Evolutionary conservation across 2,797 vertebrate species (phyloP).

Genomic region (Chlorospingus flavigularis): DNA sequence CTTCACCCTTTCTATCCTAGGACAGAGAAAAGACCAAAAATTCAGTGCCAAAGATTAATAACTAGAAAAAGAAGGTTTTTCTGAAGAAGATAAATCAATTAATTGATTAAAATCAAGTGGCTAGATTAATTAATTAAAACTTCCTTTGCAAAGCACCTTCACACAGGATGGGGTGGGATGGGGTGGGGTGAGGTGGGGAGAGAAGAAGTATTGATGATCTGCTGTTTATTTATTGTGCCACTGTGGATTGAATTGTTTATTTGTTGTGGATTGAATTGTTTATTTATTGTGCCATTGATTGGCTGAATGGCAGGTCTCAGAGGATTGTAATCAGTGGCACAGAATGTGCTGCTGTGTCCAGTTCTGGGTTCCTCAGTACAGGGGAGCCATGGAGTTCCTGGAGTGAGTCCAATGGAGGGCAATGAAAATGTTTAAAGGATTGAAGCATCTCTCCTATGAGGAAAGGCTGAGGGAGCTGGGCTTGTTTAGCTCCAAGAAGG

Average conservation of each 20-base stretch:
- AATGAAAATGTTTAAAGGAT: background rate
- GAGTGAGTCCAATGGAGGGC: background rate
- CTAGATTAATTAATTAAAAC: background rate
- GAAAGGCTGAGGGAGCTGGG: background rate
- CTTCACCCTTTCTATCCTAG: background rate
- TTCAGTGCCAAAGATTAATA: background rate
- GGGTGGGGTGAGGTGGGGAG: rapidly evolving
- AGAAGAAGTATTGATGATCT: background rate
- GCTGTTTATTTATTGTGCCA: background rate
- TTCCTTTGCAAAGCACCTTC: background rate
- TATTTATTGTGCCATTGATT: background rate
- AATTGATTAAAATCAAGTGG: background rate
- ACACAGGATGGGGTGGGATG: rapidly evolving
- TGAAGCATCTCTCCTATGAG: background rate
- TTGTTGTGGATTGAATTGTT: background rate
- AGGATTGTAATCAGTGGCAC: background rate
- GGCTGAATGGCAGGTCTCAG: background rate
- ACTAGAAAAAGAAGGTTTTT: background rate
- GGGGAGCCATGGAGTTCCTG: background rate
- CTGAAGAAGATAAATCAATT: background rate
- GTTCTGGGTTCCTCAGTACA: background rate
- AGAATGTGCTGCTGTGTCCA: background rate
- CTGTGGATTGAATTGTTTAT: background rate
- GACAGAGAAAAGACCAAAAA: background rate
- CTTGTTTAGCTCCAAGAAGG: background rate